Percentiles rank a stretch among this genome's conserved stretches.
Conservation (phyloP, 2,113 vertebrate genomes). For the Amphiprion ocellaris region DNA sequence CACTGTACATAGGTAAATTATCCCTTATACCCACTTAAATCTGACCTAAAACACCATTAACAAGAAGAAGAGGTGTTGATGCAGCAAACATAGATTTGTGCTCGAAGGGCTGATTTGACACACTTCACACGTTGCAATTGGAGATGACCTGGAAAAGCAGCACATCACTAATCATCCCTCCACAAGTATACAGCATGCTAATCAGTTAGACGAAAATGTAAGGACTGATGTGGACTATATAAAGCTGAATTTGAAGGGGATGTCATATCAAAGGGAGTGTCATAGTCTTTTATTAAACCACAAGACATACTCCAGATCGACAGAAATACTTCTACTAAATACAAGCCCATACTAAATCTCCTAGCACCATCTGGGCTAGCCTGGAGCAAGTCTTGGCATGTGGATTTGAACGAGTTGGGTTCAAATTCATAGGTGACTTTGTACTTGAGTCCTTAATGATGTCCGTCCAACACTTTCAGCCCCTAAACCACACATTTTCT, state of each 20-base stretch:
- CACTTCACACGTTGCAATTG: conserved; percentile 32
- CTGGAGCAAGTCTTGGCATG: too few species aligned
- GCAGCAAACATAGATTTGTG: not conserved
- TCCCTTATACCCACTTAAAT: not conserved
- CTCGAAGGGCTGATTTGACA: conserved; percentile 20
- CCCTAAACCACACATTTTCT: too few species aligned
- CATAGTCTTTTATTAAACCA: conserved; percentile 1
- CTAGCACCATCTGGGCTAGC: too few species aligned
- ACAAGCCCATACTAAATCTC: too few species aligned
- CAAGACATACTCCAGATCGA: not conserved
- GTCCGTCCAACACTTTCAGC: too few species aligned
- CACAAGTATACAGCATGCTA: not conserved
- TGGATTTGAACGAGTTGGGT: too few species aligned
- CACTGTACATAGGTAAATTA: not conserved
- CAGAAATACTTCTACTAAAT: too few species aligned
- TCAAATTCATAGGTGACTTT: too few species aligned
- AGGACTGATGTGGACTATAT: not conserved
- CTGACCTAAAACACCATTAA: not conserved
- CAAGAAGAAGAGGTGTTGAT: not conserved
- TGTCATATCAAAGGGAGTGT: not conserved
- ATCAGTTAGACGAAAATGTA: not conserved
- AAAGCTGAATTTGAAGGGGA: not conserved
- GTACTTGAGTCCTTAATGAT: too few species aligned
- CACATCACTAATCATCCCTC: conserved; percentile 28
- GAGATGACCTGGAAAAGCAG: conserved; percentile 12